Percentiles rank a stretch among this genome's conserved stretches.
These are phyloP conservation scores for Nixonia krombeini DNA, from an alignment of 1,140 invertebrate species.

Conservation along the genomic window DNA sequence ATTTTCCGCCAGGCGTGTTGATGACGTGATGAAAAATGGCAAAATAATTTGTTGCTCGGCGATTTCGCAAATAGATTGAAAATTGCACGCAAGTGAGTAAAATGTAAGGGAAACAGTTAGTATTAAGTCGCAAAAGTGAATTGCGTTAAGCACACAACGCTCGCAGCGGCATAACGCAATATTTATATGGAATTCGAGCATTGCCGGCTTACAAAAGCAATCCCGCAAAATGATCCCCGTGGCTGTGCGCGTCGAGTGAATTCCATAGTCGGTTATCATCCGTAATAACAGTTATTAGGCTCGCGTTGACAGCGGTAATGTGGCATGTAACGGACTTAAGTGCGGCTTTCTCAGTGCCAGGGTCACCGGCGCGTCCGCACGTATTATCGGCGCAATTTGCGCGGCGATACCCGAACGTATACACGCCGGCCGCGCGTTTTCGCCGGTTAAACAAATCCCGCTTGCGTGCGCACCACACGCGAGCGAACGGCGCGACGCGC, in stretches of 20 bases:
- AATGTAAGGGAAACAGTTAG: too few relatives aligned
- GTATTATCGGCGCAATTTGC: constrained; percentile 13
- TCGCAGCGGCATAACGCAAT: too few relatives aligned
- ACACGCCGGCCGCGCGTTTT: background rate
- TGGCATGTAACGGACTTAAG: constrained; percentile 33
- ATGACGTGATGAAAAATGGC: too few relatives aligned
- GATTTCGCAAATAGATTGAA: too few relatives aligned
- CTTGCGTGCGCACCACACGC: constrained; percentile 1
- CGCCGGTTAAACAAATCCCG: constrained; percentile 13
- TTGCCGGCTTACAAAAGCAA: background rate
- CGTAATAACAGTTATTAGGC: constrained; percentile 57
- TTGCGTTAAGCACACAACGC: too few relatives aligned
- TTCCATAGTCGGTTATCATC: constrained; percentile 25
- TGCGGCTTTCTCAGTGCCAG: background rate
- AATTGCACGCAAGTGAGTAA: too few relatives aligned
- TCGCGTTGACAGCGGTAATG: constrained; percentile 53
- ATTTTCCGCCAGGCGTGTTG: too few relatives aligned
- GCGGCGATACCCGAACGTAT: background rate
- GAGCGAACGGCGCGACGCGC: constrained; percentile 3
- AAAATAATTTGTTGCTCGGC: too few relatives aligned
- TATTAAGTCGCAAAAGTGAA: too few relatives aligned
- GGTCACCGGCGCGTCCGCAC: background rate
- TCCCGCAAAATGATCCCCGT: too few relatives aligned
- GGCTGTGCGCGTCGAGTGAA: constrained; percentile 14
- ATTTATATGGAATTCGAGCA: background rate